A percentile compares a stretch with the other conserved stretches of the same genome.
phyloP scores from a whole-genome alignment of 2,797 vertebrate genomes.

The Brachyrhaphis roseni region DNA sequence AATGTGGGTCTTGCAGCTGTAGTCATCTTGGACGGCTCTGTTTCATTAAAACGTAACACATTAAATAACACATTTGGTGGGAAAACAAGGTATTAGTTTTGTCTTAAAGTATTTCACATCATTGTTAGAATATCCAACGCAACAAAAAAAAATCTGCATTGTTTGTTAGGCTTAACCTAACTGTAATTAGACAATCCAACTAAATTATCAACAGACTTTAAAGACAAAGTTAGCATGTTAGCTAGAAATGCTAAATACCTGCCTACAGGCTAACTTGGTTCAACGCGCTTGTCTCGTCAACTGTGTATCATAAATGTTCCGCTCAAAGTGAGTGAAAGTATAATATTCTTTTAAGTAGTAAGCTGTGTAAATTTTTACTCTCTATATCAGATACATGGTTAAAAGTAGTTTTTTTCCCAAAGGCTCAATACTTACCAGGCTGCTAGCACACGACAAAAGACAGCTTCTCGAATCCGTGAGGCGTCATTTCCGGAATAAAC shows the following conservation, averaged over 20 bases:
- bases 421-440: slow-evolving; percentile 46
- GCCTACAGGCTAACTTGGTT: slow-evolving; percentile 36
- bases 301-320: rapidly evolving
- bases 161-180: not conserved
- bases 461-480: not conserved
- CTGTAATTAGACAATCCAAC: not conserved
- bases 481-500: slow-evolving; percentile 55
- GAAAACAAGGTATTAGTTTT: not conserved
- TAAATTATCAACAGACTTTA: not conserved
- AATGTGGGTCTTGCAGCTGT: slow-evolving; percentile 97
- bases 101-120: not conserved
- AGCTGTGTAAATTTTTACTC: not conserved
- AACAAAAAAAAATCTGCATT: not conserved
- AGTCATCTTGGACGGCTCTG: slow-evolving; percentile 84
- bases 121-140: not conserved
- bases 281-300: rapidly evolving
- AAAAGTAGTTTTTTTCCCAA: no score
- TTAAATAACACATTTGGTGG: not conserved
- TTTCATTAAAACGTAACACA: not conserved
- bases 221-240: slow-evolving; percentile 29
- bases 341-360: not conserved
- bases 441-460: slow-evolving; percentile 45
- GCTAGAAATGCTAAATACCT: slow-evolving; percentile 18
- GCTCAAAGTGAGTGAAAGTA: rapidly evolving
- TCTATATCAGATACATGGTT: rapidly evolving